phyloP scores from a whole-genome alignment of 64 coral and sea anemone genomes.

The Pocillopora verrucosa region DNA sequence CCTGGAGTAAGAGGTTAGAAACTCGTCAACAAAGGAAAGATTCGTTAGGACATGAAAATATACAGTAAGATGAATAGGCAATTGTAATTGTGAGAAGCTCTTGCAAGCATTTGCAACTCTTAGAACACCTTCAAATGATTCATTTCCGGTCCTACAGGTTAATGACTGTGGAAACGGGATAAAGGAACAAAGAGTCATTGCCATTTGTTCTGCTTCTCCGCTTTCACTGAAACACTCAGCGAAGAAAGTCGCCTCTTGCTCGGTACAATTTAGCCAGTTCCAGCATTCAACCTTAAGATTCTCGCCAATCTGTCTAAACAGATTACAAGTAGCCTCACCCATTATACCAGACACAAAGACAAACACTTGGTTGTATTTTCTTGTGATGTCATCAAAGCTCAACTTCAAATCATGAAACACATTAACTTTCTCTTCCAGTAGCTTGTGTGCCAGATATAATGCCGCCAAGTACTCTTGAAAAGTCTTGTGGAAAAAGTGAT shows the following conservation, averaged over 20 bases:
- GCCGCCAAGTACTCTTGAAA: constrained; percentile 21
- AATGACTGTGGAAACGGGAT: background rate
- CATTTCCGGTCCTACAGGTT: too few species aligned
- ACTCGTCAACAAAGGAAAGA: background rate
- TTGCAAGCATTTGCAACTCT: too few species aligned
- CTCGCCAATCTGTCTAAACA: too few species aligned
- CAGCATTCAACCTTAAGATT: too few species aligned
- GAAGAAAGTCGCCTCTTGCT: background rate
- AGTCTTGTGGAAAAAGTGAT: constrained; percentile 25
- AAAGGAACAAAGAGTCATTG: background rate
- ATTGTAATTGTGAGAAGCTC: background rate
- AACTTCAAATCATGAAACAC: too few species aligned
- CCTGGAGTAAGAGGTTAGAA: background rate
- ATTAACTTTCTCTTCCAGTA: background rate
- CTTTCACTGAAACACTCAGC: background rate
- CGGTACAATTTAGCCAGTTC: too few species aligned
- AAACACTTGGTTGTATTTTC: too few species aligned
- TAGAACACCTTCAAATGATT: too few species aligned
- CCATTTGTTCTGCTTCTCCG: background rate
- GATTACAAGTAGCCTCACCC: too few species aligned
- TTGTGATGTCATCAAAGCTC: too few species aligned
- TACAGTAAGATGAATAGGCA: background rate
- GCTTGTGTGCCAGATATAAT: background rate
- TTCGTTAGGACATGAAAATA: too few species aligned
- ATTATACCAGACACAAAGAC: too few species aligned